Evolutionary conservation across 2,113 vertebrate genomes (phyloP), one percentile per base, ranked within the genome.

Genomic region (Alexandromys fortis): DNA sequence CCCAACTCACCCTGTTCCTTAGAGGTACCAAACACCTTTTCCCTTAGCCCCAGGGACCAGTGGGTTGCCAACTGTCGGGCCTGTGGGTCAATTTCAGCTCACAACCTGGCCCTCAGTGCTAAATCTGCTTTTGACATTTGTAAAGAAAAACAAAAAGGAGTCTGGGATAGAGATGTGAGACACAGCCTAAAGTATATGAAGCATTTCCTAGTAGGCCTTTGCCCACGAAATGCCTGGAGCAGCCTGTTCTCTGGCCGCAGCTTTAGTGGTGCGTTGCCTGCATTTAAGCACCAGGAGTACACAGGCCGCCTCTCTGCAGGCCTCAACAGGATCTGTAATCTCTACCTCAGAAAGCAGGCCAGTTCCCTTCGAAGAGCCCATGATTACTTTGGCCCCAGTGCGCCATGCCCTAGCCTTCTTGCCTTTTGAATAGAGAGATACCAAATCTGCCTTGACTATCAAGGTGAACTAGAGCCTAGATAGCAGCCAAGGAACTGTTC

Each of bases 231-330:
- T 21, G 21, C 65, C 90, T 76, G 28, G 33, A 76, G 83, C 30
- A 33, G 26, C 28, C 28, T 45, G 8, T 38, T 78, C 49, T 70
- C 38, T 11, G n/a, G 21, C 68, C n/a, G 75, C 49, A 28, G 65
- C 22, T 75, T 89, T 70, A 58, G 58, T 72, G 75, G 75, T 68
- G 88, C 70, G 22, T 81, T 90, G 90, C 0, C 24, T 75, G 49
- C 24, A 70, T 30, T 19, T 70, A 75, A 70, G 14, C 58, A 42
- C n/a, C 68, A 33, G 19, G 17, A 82, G 1, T 33, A 12, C 49
- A 55, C 26, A 11, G 28, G 67, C 67, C 5, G 1, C 68, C 22
- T 52, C 75, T 22, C 3, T 0, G 0, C 1, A 7, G 52, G 55
- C n/a, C 47, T 68, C 61, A 47, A 35, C 8, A 30, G 33, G 35